Percentiles rank a stretch among this genome's conserved stretches.
Evolutionary conservation across 2,888 invertebrate species (phyloP).

Genomic region (Sceliomorpha sp.): DNA sequence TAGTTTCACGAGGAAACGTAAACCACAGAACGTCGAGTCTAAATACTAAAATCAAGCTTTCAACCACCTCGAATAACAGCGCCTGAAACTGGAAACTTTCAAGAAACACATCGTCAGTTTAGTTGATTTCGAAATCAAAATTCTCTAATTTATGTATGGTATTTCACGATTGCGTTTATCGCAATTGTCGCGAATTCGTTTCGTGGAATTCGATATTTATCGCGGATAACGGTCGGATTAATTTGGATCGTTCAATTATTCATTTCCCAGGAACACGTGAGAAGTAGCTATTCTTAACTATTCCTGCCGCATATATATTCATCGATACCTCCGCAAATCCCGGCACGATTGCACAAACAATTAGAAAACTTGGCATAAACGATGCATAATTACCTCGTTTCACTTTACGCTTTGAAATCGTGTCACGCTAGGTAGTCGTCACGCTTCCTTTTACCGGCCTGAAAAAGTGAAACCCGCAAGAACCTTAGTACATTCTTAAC

Average conservation of each 20-base stretch:
- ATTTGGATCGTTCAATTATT: too few relatives aligned
- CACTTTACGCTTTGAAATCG: too few relatives aligned
- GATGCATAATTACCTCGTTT: too few relatives aligned
- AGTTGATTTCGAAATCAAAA: conserved; percentile 28
- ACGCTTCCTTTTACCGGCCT: too few relatives aligned
- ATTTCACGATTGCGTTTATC: conserved; percentile 19
- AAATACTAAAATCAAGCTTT: conserved; percentile 40
- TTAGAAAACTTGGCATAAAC: too few relatives aligned
- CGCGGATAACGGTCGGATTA: background rate
- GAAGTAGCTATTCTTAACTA: too few relatives aligned
- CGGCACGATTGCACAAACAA: too few relatives aligned
- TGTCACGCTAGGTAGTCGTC: too few relatives aligned
- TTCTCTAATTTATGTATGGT: conserved; percentile 31
- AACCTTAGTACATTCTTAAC: conserved; percentile 13
- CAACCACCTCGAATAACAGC: conserved; percentile 28
- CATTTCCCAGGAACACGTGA: too few relatives aligned
- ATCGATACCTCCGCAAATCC: too few relatives aligned
- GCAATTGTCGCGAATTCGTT: conserved; percentile 1
- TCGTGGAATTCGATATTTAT: conserved; percentile 2
- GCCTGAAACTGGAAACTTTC: conserved; percentile 27
- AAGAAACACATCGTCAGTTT: conserved; percentile 21
- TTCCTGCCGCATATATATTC: too few relatives aligned
- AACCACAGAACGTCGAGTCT: conserved; percentile 33
- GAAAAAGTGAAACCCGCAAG: background rate
- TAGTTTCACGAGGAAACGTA: conserved; percentile 30